phyloP scores from a whole-genome alignment of 2,113 vertebrate species.

The Sarotherodon lohbergeri region DNA sequence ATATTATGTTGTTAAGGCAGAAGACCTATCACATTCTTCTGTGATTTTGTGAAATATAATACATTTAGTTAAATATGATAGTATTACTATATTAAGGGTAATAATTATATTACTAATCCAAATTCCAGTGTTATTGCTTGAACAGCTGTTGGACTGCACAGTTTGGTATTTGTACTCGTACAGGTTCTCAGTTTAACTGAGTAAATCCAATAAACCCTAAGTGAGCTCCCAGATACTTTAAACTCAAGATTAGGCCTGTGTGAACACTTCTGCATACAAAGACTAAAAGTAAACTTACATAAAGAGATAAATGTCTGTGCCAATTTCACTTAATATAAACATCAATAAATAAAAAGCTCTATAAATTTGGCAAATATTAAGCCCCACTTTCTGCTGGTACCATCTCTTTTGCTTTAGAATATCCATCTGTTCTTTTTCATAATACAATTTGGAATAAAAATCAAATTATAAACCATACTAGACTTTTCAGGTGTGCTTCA shows the following conservation, averaged over 20 bases:
- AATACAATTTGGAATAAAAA: not conserved
- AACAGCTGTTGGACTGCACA: not conserved
- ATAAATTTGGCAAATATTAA: not conserved
- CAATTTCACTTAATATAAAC: not conserved
- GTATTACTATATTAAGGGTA: constrained; percentile 2
- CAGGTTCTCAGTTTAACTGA: constrained; percentile 9
- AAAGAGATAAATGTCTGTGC: not conserved
- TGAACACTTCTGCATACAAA: not conserved
- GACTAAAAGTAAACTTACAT: not conserved
- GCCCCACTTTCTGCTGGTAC: not conserved
- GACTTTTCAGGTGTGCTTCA: not conserved
- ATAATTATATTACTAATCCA: not conserved
- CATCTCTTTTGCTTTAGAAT: not conserved
- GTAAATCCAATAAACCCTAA: not conserved
- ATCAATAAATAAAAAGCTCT: not conserved
- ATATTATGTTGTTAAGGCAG: not conserved
- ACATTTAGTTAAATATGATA: not conserved
- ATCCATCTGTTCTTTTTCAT: not conserved
- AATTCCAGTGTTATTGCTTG: constrained; percentile 21
- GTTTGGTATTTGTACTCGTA: not conserved
- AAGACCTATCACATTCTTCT: constrained; percentile 7
- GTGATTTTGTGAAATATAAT: constrained; percentile 31
- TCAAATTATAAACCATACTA: not conserved
- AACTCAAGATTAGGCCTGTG: not conserved
- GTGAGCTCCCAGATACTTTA: not conserved